Evolutionary conservation across 2,888 invertebrate genomes (phyloP), one percentile per base, ranked within the genome.

Genomic region (Cryptophagus acutangulus): DNA sequence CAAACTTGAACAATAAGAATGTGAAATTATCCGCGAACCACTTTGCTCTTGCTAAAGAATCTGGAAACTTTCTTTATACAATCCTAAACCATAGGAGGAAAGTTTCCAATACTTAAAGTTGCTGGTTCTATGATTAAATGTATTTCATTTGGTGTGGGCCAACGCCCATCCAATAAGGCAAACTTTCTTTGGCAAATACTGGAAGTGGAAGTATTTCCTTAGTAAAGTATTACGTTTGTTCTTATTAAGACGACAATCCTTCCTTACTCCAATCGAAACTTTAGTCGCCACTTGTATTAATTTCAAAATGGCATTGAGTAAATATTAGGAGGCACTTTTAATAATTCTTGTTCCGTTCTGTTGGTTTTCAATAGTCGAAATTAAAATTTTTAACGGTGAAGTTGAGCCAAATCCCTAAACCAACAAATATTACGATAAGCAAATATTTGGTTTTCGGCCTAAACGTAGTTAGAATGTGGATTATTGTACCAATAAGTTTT

Each of bases 71-170:
- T 43, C 39, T 16, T 31, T 40, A 17, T 36, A 33, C 29, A 44
- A n/a, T n/a, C n/a, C 43, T 41, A 46, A 43, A 43, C 46, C 41
- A 48, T 46, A 48, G n/a, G n/a, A 44, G 46, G 48, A 51, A 51
- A 51, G 34, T 51, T 51, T 45, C 44, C 35, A 47, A 43, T 51
- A 47, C 49, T 49, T 48, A 48, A 48, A 45, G 46, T n/a, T n/a
- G n/a, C 49, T 42, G 51, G 49, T 48, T 51, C 46, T 44, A 43
- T 49, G 51, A 51, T 49, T 51, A 51, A 51, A 51, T 47, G 49
- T 49, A 49, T 47, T 51, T 38, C 43, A 39, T 43, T 34, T 35
- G 39, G 34, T 33, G 8, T 16, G n/a, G n/a, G n/a, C n/a, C n/a
- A n/a, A n/a, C n/a, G n/a, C n/a, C n/a, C 14, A 16, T 3, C 16